Evolutionary conservation across 2,113 vertebrate genomes (phyloP), one percentile per base, ranked within the genome.

Genomic region (Phyllostomus discolor): DNA sequence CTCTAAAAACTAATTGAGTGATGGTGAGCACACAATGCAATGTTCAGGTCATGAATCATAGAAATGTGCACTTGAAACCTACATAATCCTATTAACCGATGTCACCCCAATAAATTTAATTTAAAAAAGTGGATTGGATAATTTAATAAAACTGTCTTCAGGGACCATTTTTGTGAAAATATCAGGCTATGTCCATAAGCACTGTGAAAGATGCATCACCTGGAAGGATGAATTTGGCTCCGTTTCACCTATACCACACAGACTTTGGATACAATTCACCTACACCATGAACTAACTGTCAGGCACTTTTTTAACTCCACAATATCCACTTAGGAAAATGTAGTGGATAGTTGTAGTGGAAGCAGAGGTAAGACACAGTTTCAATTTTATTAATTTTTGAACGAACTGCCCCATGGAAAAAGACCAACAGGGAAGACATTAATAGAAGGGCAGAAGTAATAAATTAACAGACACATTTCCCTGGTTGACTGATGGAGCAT

Each of bases 131-230:
- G 22, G 26, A 10, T 41, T 33, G 33, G 43, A 35, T 24, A 73
- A 90, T 48, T 48, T 50, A 62, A 79, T 76, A 35, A 33, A 41
- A 38, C 20, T 50, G 20, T 22, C 41, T 12, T 86, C 11, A 38
- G 4, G 33, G 43, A 16, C 15, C 17, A 15, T 46, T 46, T 75
- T 2, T 86, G 50, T 15, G 7, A 24, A 35, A 64, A 75, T 41
- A 1, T 19, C 17, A 35, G 0, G 4, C 33, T 15, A 0, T 33
- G 1, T 31, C 19, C 46, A 10, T 20, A 8, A 66, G 12, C 10
- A 26, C 24, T 5, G 4, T 31, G 16, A 43, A 57, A 46, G 75
- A 33, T 3, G 4, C 16, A 2, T 6, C 12, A 8, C 15, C 5
- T 16, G 24, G 2, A 0, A 66, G 22, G 31, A 10, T 46, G 14